phyloP scores from a whole-genome alignment of 1,140 invertebrate species.

The Lasioglossum baleicum region DNA sequence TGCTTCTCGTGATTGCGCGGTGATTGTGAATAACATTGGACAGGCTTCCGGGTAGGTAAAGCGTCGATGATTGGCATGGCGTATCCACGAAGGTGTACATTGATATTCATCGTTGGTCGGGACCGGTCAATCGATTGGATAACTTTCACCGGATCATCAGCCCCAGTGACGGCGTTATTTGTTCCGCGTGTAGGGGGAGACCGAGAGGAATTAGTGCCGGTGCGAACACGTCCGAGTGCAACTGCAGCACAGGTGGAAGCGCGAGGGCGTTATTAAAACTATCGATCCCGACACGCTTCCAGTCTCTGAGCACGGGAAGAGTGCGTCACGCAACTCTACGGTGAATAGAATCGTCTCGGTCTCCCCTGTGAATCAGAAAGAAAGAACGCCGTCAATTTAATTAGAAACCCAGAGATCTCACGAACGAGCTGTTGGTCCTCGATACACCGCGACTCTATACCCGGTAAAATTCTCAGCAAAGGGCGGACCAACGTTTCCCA shows the following conservation, averaged over 20 bases:
- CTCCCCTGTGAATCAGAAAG: background rate
- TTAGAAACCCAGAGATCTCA: background rate
- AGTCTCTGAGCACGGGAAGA: background rate
- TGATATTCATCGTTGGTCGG: background rate
- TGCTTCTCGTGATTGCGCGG: too few species aligned
- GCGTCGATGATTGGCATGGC: too few species aligned
- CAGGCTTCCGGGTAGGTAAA: too few species aligned
- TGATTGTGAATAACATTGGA: too few species aligned
- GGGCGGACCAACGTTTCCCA: too few species aligned
- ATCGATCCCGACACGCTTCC: constrained; percentile 2
- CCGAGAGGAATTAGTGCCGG: background rate
- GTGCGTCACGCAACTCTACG: background rate
- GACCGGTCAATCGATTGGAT: background rate
- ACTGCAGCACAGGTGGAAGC: background rate
- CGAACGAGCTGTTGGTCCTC: too few species aligned
- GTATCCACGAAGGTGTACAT: too few species aligned
- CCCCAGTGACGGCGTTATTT: background rate
- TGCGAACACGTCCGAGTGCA: background rate
- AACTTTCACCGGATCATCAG: background rate
- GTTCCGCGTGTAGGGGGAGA: background rate
- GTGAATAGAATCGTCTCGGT: constrained; percentile 3
- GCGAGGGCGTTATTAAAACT: background rate
- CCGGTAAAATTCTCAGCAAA: too few species aligned
- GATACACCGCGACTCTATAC: background rate
- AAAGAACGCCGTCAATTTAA: constrained; percentile 1